These are phyloP conservation scores for Pampus argenteus DNA, from an alignment of 2,797 vertebrate genomes.

Conservation along the genomic window DNA sequence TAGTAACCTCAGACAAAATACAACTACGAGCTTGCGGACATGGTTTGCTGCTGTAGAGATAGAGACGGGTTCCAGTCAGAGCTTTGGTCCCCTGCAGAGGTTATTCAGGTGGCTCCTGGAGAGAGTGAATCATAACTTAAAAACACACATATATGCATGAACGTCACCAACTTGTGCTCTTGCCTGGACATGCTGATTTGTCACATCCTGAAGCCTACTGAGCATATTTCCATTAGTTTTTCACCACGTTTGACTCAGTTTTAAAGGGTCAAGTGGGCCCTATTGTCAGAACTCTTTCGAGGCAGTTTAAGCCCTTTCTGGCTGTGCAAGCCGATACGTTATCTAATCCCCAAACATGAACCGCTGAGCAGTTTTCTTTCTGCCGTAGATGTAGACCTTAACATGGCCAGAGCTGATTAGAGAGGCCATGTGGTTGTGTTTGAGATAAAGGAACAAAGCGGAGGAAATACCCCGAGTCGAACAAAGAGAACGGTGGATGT, in stretches of 20 bases:
- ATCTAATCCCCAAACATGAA: slow-evolving; percentile 41
- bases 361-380: slow-evolving; percentile 40
- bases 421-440: slow-evolving; percentile 41
- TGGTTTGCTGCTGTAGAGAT: neutral
- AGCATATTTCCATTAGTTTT: slow-evolving; percentile 10
- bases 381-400: slow-evolving; percentile 5
- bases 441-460: slow-evolving; percentile 67
- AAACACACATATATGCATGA: neutral
- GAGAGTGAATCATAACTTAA: too few relatives aligned
- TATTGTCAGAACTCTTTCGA: slow-evolving; percentile 4
- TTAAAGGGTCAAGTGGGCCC: neutral
- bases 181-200: slow-evolving; percentile 10
- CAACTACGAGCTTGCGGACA: slow-evolving; percentile 8
- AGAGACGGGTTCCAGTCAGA: slow-evolving; percentile 4
- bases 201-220: slow-evolving; percentile 2
- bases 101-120: slow-evolving; percentile 10
- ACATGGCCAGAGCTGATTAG: slow-evolving; percentile 49
- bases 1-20: neutral
- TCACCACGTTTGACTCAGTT: neutral
- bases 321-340: slow-evolving; percentile 37
- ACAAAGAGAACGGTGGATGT: slow-evolving; percentile 1
- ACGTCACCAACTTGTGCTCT: neutral
- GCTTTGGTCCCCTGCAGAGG: neutral
- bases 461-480: slow-evolving; percentile 34
- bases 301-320: slow-evolving; percentile 15